Conservation (phyloP, 2,797 vertebrate species). For the Australoheros facetus region DNA sequence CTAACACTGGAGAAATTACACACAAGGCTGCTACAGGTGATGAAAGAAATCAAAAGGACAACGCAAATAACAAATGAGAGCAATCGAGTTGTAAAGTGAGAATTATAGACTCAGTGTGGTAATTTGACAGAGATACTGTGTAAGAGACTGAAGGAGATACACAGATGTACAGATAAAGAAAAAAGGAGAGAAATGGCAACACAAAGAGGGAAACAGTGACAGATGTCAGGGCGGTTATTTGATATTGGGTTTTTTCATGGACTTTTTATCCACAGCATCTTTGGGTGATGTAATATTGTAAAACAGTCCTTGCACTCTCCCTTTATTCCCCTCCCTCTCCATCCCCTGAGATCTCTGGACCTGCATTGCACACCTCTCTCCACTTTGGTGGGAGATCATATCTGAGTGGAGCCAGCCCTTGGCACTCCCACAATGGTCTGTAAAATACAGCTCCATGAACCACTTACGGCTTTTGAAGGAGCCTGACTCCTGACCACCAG, state of each 20-base stretch:
- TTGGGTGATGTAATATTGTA: slow-evolving; percentile 52
- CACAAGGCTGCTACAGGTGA: slow-evolving; percentile 42
- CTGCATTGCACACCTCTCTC: slow-evolving; percentile 37
- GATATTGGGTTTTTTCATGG: slow-evolving; percentile 29
- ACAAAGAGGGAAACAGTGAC: neutral
- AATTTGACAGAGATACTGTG: slow-evolving; percentile 36
- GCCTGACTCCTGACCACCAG: slow-evolving; percentile 71
- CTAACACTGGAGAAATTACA: slow-evolving; percentile 41
- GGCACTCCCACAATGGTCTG: slow-evolving; percentile 63
- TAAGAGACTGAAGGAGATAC: slow-evolving; percentile 32
- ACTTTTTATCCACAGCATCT: slow-evolving; percentile 38
- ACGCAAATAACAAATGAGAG: slow-evolving; percentile 41
- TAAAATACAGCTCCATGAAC: slow-evolving; percentile 77
- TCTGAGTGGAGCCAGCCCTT: slow-evolving; percentile 60
- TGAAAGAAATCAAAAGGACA: slow-evolving; percentile 53
- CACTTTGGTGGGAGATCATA: slow-evolving; percentile 70
- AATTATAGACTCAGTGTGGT: slow-evolving; percentile 33
- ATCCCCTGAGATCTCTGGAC: slow-evolving; percentile 51
- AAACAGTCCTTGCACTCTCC: slow-evolving; percentile 21
- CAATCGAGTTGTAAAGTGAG: slow-evolving; percentile 22
- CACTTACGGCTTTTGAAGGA: slow-evolving; percentile 73
- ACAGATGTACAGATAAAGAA: slow-evolving; percentile 34
- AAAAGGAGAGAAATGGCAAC: slow-evolving; percentile 19
- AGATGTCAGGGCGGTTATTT: slow-evolving; percentile 37
- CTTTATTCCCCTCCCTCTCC: slow-evolving; percentile 13